Evolutionary conservation across 1,140 invertebrate species (phyloP).

Genomic region (Macrobrachium rosenbergii): DNA sequence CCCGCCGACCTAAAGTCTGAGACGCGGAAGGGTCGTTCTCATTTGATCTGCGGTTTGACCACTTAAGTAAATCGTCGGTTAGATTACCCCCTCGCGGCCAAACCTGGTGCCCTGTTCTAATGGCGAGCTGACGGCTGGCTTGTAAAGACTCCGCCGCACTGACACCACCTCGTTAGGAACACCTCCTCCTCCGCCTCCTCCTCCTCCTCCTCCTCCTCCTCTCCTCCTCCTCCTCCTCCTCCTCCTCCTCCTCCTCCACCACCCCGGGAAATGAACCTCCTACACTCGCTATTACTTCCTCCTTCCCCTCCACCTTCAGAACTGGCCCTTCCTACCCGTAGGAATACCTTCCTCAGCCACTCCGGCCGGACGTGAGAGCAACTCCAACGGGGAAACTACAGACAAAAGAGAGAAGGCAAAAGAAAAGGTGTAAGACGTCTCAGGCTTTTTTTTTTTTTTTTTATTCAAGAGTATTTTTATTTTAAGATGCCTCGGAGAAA

Average conservation of each 20-base stretch:
- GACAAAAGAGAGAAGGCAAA: neutral
- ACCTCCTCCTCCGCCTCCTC: slow-evolving; percentile 23
- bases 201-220: slow-evolving; percentile 7
- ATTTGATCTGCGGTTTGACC: slow-evolving; percentile 50
- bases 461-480: too few species aligned
- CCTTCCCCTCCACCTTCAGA: neutral
- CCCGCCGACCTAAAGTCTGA: slow-evolving; percentile 2
- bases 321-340: neutral
- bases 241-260: too few species aligned
- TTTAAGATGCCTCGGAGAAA: too few species aligned
- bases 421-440: neutral
- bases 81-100: slow-evolving; percentile 62
- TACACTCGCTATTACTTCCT: neutral
- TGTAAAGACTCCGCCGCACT: slow-evolving; percentile 57
- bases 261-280: neutral
- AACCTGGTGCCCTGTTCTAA: slow-evolving; percentile 58
- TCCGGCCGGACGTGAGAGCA: neutral
- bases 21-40: slow-evolving; percentile 37
- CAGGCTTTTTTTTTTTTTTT: too few species aligned
- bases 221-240: neutral
- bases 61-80: slow-evolving; percentile 62
- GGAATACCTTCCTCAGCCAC: neutral
- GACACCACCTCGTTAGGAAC: slow-evolving; percentile 58
- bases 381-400: neutral
- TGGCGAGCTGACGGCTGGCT: slow-evolving; percentile 57